phyloP scores from a whole-genome alignment of 2,888 invertebrate species.

The Brachyptera risi region DNA sequence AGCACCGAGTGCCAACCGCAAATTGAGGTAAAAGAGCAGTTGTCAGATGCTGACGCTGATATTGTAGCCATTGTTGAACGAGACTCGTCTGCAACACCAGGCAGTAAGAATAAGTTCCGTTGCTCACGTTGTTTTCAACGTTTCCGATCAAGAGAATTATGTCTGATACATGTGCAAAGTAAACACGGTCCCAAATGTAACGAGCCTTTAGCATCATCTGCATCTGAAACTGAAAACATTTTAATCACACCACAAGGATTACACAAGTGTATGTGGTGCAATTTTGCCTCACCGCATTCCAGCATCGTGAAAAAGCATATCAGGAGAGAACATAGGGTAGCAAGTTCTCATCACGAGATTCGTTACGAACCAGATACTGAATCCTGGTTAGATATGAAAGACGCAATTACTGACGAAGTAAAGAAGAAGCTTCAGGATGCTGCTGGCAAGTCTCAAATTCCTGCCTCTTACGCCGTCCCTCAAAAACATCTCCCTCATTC shows the following conservation, averaged over 20 bases:
- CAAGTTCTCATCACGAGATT: conserved; percentile 23
- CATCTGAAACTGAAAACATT: conserved; percentile 16
- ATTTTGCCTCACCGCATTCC: conserved; percentile 39
- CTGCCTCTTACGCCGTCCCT: conserved; percentile 64
- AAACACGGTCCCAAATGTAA: conserved; percentile 36
- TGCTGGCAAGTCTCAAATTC: conserved; percentile 52
- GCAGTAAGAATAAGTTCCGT: conserved; percentile 35
- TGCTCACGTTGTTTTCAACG: conserved; percentile 41
- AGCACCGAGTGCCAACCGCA: neutral
- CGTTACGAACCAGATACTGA: conserved; percentile 20
- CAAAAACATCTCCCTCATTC: conserved; percentile 40
- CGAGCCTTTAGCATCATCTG: no score
- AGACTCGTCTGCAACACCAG: conserved; percentile 5
- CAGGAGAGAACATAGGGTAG: conserved; percentile 47
- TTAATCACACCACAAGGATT: conserved; percentile 32
- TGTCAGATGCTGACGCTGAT: conserved; percentile 7
- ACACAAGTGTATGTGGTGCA: conserved; percentile 42
- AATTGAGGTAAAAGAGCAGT: conserved; percentile 9
- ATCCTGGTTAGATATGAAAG: conserved; percentile 30
- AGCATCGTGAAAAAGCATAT: conserved; percentile 46
- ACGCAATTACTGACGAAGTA: conserved; percentile 44
- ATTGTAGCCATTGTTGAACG: conserved; percentile 20
- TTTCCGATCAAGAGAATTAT: conserved; percentile 40
- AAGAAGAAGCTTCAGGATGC: conserved; percentile 50
- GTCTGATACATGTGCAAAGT: conserved; percentile 40